Conservation (phyloP, 2,888 invertebrate species). For the Agrilus mali region DNA sequence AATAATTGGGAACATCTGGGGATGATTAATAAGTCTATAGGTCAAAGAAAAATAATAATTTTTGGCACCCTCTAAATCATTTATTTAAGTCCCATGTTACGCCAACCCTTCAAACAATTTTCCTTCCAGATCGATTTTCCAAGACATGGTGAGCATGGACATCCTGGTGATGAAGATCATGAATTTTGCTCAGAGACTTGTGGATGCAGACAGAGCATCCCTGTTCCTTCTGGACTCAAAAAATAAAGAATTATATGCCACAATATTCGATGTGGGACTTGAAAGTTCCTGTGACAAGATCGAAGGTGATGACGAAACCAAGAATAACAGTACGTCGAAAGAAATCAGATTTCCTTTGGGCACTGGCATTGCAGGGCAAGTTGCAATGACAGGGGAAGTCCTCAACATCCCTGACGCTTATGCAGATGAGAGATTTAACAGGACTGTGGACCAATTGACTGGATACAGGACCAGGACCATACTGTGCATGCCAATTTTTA, state of each 20-base stretch:
- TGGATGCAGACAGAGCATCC: constrained; percentile 73
- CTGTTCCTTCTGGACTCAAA: constrained; percentile 66
- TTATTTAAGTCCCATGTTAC: too few species aligned
- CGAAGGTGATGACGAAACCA: constrained; percentile 15
- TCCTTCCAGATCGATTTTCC: constrained; percentile 63
- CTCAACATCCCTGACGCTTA: constrained; percentile 77
- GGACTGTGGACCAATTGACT: constrained; percentile 53
- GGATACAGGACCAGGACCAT: constrained; percentile 62
- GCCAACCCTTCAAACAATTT: not conserved
- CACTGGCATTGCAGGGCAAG: constrained; percentile 64
- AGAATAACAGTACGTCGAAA: constrained; percentile 28
- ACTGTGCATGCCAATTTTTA: constrained; percentile 79
- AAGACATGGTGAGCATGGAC: constrained; percentile 78
- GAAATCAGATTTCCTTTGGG: constrained; percentile 60
- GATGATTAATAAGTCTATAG: too few species aligned
- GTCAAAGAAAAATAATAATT: too few species aligned
- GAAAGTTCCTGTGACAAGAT: constrained; percentile 23
- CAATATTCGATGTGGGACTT: constrained; percentile 61
- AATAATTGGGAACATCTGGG: too few species aligned
- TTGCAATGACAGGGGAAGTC: constrained; percentile 65
- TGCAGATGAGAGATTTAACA: constrained; percentile 62
- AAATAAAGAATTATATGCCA: constrained; percentile 64
- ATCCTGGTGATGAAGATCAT: constrained; percentile 70
- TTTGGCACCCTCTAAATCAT: too few species aligned
- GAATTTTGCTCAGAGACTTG: constrained; percentile 69